These are phyloP conservation scores for Sylvicola fuscatus DNA, from an alignment of 2,888 invertebrate genomes.

Conservation along the genomic window DNA sequence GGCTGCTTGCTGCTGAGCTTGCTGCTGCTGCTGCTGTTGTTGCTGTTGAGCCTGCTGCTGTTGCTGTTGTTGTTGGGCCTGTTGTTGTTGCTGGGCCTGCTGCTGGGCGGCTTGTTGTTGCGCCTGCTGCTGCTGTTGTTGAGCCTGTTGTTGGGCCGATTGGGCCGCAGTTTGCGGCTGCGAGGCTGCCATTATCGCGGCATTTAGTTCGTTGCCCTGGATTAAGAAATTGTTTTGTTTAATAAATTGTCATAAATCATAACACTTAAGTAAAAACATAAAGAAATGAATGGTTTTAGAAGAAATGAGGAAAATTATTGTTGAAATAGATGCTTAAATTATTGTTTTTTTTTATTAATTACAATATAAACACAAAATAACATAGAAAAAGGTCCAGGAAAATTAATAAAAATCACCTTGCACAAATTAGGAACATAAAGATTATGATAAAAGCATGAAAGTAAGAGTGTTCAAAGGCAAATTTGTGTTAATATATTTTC, in stretches of 20 bases:
- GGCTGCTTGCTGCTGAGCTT: slow-evolving; percentile 2
- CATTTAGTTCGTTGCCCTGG: slow-evolving; percentile 12
- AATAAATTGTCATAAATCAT: background rate
- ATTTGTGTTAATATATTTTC: too few relatives aligned
- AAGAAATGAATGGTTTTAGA: background rate
- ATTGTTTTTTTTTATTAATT: too few relatives aligned
- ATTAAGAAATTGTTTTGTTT: background rate
- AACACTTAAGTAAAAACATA: background rate
- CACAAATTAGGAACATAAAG: background rate
- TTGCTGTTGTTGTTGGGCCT: slow-evolving; percentile 11
- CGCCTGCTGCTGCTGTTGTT: slow-evolving; percentile 3
- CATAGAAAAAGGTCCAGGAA: background rate
- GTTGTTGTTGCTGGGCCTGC: slow-evolving; percentile 11
- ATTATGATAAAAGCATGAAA: too few relatives aligned
- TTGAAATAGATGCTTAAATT: too few relatives aligned
- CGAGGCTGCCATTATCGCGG: slow-evolving; percentile 12
- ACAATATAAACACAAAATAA: background rate
- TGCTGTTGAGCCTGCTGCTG: slow-evolving; percentile 7
- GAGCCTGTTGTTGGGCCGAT: background rate
- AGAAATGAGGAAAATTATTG: too few relatives aligned
- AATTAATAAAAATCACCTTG: background rate
- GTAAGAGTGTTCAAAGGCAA: too few relatives aligned
- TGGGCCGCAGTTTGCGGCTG: slow-evolving; percentile 8
- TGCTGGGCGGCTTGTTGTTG: slow-evolving; percentile 10
- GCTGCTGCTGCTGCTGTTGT: slow-evolving; percentile 7